Percentiles rank a stretch among this genome's conserved stretches.
Conservation (phyloP, 2,113 vertebrate species). For the Phylloscopus trochilus region DNA sequence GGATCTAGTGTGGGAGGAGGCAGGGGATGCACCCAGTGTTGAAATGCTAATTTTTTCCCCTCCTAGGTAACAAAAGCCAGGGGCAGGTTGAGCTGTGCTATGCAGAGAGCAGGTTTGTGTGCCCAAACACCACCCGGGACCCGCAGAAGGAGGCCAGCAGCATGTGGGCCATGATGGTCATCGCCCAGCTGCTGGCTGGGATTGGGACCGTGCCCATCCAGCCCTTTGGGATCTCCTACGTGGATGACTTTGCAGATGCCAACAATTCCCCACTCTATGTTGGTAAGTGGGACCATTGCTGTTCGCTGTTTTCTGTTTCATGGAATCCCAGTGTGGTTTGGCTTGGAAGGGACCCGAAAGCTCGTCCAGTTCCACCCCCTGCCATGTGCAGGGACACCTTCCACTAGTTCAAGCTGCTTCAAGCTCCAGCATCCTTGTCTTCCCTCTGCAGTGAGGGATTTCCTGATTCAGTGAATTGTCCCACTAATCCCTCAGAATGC, state of each 20-base stretch:
- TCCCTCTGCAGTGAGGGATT: neutral
- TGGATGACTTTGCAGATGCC: slow-evolving; percentile 89
- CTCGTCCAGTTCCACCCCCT: neutral
- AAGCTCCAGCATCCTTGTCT: neutral
- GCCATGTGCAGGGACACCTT: neutral
- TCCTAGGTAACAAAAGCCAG: slow-evolving; percentile 72
- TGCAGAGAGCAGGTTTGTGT: slow-evolving; percentile 27
- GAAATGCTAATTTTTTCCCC: neutral
- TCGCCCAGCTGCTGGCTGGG: slow-evolving; percentile 89
- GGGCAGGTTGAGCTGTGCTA: slow-evolving; percentile 65
- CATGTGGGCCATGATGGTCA: slow-evolving; percentile 89
- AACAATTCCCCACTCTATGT: slow-evolving; percentile 91
- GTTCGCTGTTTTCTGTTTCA: neutral
- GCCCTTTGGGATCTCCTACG: slow-evolving; percentile 94
- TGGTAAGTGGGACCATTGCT: slow-evolving; percentile 66
- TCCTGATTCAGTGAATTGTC: neutral
- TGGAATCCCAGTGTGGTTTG: neutral
- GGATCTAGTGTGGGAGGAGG: neutral
- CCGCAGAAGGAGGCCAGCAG: slow-evolving; percentile 72
- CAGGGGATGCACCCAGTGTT: neutral
- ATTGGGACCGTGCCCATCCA: slow-evolving; percentile 94
- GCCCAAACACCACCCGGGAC: slow-evolving; percentile 15
- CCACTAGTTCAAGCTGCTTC: neutral
- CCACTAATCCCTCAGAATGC: neutral
- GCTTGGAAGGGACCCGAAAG: neutral